Evolutionary conservation across 2,113 vertebrate species (phyloP).

Genomic region (Grantiella picta): DNA sequence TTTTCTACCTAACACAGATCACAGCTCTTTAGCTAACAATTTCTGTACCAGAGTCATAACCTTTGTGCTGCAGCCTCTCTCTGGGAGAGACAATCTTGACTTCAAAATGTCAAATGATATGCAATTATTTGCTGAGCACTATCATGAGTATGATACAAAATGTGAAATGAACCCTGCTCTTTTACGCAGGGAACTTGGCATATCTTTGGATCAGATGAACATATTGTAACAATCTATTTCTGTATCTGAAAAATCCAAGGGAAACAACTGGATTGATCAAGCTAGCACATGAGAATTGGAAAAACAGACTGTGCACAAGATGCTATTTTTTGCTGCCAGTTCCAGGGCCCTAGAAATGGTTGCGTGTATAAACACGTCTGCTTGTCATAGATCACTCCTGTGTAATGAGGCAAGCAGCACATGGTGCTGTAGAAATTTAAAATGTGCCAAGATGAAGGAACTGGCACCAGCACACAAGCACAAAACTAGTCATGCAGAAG

Average conservation of each 20-base stretch:
- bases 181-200: not conserved
- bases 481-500: slow-evolving; percentile 15
- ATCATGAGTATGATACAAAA: not conserved
- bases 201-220: not conserved
- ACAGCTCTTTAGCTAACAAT: not conserved
- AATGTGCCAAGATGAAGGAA: slow-evolving; percentile 32
- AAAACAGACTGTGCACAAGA: slow-evolving; percentile 29
- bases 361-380: not conserved
- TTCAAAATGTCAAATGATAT: slow-evolving; percentile 11
- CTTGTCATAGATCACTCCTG: slow-evolving; percentile 33
- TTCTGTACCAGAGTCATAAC: not conserved
- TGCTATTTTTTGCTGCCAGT: slow-evolving; percentile 30
- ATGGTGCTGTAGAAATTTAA: slow-evolving; percentile 29
- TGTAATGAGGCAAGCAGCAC: slow-evolving; percentile 54
- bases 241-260: not conserved
- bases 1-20: not conserved
- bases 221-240: not conserved
- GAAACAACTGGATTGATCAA: slow-evolving; percentile 34
- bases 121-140: not conserved
- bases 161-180: not conserved
- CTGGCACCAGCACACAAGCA: not conserved
- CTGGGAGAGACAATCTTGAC: not conserved
- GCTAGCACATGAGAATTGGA: not conserved
- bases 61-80: not conserved
- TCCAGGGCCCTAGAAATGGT: not conserved